phyloP scores from a whole-genome alignment of 2,113 vertebrate species.

The Perca schrenkii region DNA sequence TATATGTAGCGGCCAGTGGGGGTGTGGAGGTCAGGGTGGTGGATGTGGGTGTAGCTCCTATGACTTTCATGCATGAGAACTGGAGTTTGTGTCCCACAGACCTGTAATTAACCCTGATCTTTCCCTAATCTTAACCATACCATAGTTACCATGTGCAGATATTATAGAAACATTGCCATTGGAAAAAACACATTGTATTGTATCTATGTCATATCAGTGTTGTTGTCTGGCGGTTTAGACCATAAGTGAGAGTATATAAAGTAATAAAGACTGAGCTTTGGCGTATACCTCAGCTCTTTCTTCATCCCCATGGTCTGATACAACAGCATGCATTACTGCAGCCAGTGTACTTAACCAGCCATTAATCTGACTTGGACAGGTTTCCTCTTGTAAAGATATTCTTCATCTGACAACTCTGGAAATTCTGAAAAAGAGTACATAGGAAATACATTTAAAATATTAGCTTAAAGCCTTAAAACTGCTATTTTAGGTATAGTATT shows the following conservation, averaged over 20 bases:
- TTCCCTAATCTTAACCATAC: background rate
- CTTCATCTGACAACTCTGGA: constrained; percentile 25
- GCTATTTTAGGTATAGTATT: constrained; percentile 11
- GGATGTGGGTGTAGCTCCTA: background rate
- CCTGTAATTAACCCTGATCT: background rate
- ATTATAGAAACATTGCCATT: background rate
- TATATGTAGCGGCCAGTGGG: background rate
- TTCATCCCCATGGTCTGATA: constrained; percentile 6
- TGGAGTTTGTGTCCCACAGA: background rate
- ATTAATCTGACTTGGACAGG: constrained; percentile 33
- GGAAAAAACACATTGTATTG: no score
- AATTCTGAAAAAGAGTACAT: constrained; percentile 35
- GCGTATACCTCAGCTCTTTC: constrained; percentile 12
- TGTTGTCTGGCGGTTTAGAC: background rate
- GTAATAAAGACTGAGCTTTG: constrained; percentile 34
- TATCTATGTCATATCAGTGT: background rate
- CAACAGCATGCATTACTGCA: background rate
- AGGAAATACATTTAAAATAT: constrained; percentile 29
- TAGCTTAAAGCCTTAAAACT: constrained; percentile 2
- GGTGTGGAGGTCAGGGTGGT: background rate
- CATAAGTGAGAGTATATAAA: background rate
- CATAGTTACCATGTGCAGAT: background rate
- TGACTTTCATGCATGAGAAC: background rate
- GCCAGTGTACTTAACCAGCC: constrained; percentile 39
- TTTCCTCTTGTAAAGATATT: constrained; percentile 18